These are phyloP conservation scores for Ciconia boyciana DNA, from an alignment of 2,113 vertebrate species.

Conservation along the genomic window DNA sequence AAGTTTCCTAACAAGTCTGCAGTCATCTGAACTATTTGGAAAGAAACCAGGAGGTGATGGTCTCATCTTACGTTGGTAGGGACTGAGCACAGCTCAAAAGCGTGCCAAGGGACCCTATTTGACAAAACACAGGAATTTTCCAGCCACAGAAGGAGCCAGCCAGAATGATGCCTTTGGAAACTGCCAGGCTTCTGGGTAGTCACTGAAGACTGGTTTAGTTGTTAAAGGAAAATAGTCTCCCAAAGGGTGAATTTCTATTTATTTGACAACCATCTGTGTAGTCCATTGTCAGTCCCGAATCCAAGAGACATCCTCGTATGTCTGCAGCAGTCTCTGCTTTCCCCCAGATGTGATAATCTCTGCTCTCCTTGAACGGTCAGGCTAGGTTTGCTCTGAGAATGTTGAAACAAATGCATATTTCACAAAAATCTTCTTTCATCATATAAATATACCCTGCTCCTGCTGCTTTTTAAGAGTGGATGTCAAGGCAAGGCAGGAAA, in stretches of 20 bases:
- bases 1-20: not conserved
- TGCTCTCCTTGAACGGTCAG: not conserved
- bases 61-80: accelerated
- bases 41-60: not conserved
- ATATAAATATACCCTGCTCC: not conserved
- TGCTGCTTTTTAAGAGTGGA: not conserved
- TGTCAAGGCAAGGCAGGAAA: not conserved
- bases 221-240: not conserved
- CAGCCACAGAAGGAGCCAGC: not conserved
- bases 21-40: not conserved
- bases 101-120: not conserved
- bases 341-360: not conserved
- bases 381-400: not conserved
- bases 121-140: not conserved
- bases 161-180: not conserved
- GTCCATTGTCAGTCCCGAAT: not conserved
- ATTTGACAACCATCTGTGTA: not conserved
- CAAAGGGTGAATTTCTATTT: not conserved
- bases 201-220: not conserved
- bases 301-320: not conserved
- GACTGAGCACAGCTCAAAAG: not conserved
- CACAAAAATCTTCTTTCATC: not conserved
- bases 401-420: not conserved
- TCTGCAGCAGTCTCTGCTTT: not conserved
- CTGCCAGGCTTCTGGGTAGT: not conserved